Evolutionary conservation across 1,140 invertebrate genomes (phyloP).

Genomic region (Paracyclopina nana): DNA sequence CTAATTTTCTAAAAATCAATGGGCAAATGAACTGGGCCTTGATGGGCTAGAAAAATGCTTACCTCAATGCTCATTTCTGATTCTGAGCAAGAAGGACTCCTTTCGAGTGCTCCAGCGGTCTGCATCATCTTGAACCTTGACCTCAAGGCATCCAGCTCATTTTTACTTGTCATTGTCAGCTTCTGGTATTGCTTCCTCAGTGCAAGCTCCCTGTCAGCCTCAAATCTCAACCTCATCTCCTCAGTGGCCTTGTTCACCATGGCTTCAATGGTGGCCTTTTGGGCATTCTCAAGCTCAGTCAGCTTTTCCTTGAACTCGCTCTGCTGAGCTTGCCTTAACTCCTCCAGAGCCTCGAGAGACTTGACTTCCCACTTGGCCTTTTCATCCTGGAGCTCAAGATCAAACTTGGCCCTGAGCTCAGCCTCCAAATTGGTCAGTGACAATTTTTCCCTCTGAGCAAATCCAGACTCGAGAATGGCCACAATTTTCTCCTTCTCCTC

Average conservation of each 20-base stretch:
- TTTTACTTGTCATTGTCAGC: neutral
- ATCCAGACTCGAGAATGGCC: constrained; percentile 10
- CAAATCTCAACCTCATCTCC: neutral
- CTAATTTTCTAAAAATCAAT: neutral
- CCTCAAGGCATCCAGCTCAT: constrained; percentile 11
- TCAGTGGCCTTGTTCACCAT: neutral
- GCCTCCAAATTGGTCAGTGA: constrained; percentile 3
- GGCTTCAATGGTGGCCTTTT: constrained; percentile 3
- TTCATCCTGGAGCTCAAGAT: neutral
- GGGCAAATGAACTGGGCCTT: neutral
- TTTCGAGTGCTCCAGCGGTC: neutral
- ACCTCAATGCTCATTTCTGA: constrained; percentile 12
- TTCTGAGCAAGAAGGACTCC: constrained; percentile 13
- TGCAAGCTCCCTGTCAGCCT: neutral
- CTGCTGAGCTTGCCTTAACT: neutral
- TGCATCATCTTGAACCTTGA: constrained; percentile 16
- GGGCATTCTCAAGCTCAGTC: neutral
- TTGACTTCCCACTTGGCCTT: neutral
- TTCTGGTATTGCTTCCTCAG: neutral
- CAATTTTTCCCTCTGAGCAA: constrained; percentile 8
- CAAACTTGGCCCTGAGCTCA: neutral
- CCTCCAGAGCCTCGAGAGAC: neutral
- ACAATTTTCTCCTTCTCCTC: constrained; percentile 16
- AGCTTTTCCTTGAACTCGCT: neutral
- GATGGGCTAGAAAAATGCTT: neutral